phyloP scores from a whole-genome alignment of 2,888 invertebrate species.

The Dolichomitus sp. region DNA sequence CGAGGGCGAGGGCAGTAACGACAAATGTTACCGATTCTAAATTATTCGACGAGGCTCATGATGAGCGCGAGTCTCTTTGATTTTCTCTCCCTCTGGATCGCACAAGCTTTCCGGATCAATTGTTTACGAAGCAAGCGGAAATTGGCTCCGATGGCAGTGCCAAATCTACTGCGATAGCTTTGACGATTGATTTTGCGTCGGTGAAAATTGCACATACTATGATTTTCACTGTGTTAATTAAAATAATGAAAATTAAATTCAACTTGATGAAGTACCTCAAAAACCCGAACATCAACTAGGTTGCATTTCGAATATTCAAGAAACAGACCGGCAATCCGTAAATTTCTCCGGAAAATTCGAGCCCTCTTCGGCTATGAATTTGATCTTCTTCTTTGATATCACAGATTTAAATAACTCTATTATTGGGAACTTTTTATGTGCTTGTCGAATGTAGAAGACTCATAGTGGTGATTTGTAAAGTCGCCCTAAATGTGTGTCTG shows the following conservation, averaged over 20 bases:
- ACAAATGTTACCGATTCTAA: constrained; percentile 46
- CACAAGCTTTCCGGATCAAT: constrained; percentile 50
- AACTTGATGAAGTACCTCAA: neutral
- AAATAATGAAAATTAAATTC: neutral
- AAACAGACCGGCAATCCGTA: no score
- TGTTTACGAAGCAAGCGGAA: constrained; percentile 58
- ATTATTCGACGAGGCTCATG: constrained; percentile 51
- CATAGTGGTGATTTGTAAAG: no score
- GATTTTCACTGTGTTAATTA: neutral
- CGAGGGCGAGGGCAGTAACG: constrained; percentile 30
- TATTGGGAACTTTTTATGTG: no score
- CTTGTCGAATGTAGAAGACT: no score
- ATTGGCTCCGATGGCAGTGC: constrained; percentile 54
- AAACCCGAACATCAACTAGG: neutral
- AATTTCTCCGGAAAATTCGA: no score
- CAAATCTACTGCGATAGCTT: constrained; percentile 51
- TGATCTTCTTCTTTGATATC: no score
- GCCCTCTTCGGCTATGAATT: no score
- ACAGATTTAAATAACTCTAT: no score
- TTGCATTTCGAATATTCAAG: no score
- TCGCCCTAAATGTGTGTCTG: no score
- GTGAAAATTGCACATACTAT: neutral
- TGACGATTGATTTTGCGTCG: constrained; percentile 30
- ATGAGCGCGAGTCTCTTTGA: constrained; percentile 56
- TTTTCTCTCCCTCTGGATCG: constrained; percentile 26